Evolutionary conservation across 2,888 invertebrate species (phyloP), one percentile per base, ranked within the genome.

Genomic region (Idaea aversata): DNA sequence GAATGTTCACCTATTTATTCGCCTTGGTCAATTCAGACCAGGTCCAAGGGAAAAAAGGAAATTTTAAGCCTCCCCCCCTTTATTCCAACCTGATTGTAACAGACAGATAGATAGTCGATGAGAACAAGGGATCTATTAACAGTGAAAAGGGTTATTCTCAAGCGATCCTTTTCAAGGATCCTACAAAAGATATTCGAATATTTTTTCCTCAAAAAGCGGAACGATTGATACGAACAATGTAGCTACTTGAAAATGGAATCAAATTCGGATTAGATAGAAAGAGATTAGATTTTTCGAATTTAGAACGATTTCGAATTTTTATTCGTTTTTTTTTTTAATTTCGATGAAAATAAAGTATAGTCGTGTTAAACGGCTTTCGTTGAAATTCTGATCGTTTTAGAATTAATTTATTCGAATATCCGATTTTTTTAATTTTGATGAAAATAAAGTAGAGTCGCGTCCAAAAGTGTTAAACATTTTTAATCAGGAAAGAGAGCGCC

Each of bases 401-500:
- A 25, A 2, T 25, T 2, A 25, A 25, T 25, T 25, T 25, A 25
- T 25, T 25, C 25, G 25, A 25, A 25, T 2, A 25, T 25, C 25
- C 25, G 13, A 5, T 10, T 47, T 47, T 38, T 47, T 47, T 47
- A 10, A 47, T 47, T 47, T 47, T 7, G 3, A 47, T 47, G 10
- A 47, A 7, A 47, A 13, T 47, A 47, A 7, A 47, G 47, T 10
- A 47, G 10, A 13, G 13, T 5, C 47, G 10, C 47, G 4, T 10
- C 47, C 47, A 47, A 47, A 47, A 47, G 47, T 47, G 47, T 47
- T 47, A 47, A 47, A 47, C 47, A 47, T 47, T 47, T 47, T 47
- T 47, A 47, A 47, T 47, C 47, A 47, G 7, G 47, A 47, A 47
- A 47, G 47, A 47, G 47, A 47, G 10, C 47, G 47, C 13, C 47